Conservation (phyloP, 2,888 invertebrate genomes). For the Sarcophaga rosellei region DNA sequence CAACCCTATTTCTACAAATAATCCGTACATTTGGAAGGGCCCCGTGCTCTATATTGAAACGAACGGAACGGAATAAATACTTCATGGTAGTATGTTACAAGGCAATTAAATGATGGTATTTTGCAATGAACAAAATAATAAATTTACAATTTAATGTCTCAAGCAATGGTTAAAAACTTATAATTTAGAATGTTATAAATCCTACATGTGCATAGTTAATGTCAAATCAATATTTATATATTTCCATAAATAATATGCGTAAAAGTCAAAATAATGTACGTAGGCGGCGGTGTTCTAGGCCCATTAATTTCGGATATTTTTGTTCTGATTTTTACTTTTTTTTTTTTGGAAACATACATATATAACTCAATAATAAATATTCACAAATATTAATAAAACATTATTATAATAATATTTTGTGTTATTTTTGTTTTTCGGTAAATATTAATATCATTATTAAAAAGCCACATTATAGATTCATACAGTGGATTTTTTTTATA, state of each 20-base stretch:
- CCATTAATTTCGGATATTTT: constrained; percentile 38
- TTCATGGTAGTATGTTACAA: too few relatives aligned
- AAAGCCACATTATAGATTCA: constrained; percentile 57
- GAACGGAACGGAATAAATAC: too few relatives aligned
- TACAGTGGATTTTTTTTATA: constrained; percentile 34
- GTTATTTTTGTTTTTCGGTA: constrained; percentile 9
- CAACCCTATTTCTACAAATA: too few relatives aligned
- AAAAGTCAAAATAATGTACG: constrained; percentile 17
- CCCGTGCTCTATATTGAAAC: too few relatives aligned
- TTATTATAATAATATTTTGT: constrained; percentile 34
- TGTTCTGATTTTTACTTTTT: background rate
- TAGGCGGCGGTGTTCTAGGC: constrained; percentile 20
- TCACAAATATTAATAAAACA: constrained; percentile 50
- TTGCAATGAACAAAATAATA: too few relatives aligned
- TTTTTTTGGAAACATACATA: background rate
- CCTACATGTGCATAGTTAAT: background rate
- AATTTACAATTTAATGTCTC: too few relatives aligned
- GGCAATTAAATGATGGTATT: too few relatives aligned
- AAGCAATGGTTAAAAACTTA: background rate
- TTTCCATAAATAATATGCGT: background rate
- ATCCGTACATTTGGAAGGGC: too few relatives aligned
- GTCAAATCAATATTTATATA: background rate
- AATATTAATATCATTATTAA: constrained; percentile 66
- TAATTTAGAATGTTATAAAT: background rate
- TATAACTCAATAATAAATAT: constrained; percentile 42